Evolutionary conservation across 2,113 vertebrate genomes (phyloP).

Genomic region (Thinocorus orbignyianus): DNA sequence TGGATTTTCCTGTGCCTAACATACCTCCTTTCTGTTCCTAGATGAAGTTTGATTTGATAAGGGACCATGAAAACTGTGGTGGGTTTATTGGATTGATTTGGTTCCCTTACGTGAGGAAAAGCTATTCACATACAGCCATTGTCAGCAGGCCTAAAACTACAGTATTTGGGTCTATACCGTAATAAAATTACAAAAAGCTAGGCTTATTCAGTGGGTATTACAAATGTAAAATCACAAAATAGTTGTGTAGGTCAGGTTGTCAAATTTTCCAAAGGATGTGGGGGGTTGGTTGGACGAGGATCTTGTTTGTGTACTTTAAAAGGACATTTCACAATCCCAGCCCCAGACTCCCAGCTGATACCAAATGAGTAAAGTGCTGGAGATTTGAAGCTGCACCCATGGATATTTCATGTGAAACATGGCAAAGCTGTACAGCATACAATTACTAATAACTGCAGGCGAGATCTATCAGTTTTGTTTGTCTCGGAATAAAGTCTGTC

Average conservation of each 20-base stretch:
- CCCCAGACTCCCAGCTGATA: neutral
- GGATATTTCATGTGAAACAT: neutral
- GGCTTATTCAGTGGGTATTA: neutral
- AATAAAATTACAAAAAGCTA: neutral
- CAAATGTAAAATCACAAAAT: neutral
- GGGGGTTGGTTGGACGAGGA: too few relatives aligned
- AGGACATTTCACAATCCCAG: neutral
- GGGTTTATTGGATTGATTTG: neutral
- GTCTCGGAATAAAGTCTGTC: neutral
- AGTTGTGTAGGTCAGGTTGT: neutral
- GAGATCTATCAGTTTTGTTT: neutral
- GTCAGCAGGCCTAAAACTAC: neutral
- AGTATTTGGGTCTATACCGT: neutral
- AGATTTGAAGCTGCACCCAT: neutral
- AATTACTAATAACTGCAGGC: neutral
- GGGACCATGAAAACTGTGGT: neutral
- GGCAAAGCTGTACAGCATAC: neutral
- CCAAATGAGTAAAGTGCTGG: fast-evolving
- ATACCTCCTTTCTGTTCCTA: neutral
- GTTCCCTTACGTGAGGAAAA: neutral
- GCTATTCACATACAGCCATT: neutral
- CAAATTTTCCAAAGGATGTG: neutral
- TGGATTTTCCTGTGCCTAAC: neutral
- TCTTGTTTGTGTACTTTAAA: neutral
- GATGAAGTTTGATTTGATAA: neutral